phyloP scores from a whole-genome alignment of 2,797 vertebrate genomes.

The Myripristis jacobus region DNA sequence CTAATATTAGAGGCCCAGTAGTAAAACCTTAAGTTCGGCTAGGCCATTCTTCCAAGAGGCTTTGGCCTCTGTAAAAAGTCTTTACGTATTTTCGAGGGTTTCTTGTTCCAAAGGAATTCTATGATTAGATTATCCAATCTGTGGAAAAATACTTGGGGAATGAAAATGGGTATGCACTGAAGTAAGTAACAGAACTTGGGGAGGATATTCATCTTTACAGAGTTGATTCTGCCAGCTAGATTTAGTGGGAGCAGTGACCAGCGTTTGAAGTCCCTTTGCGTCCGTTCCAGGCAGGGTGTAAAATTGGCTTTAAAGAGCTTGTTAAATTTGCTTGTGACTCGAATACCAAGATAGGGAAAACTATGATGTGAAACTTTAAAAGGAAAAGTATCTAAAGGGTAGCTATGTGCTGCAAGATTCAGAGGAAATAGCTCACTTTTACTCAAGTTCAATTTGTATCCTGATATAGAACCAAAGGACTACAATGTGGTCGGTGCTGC shows the following conservation, averaged over 20 bases:
- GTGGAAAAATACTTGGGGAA: neutral
- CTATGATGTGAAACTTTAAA: neutral
- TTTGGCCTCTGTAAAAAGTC: neutral
- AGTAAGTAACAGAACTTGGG: neutral
- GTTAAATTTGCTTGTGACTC: no score
- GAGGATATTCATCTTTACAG: neutral
- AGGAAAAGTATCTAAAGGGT: slow-evolving; percentile 2
- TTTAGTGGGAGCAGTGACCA: slow-evolving; percentile 6
- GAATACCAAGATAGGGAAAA: neutral
- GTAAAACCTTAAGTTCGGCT: no score
- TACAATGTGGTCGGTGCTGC: no score
- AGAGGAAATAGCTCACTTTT: no score
- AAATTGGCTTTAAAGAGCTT: no score
- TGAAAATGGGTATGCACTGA: neutral
- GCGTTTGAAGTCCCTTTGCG: no score
- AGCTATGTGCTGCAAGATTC: neutral
- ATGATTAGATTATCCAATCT: neutral
- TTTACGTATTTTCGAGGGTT: neutral
- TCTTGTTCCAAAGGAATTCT: slow-evolving; percentile 27
- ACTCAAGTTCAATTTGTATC: slow-evolving; percentile 1
- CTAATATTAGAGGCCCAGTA: neutral
- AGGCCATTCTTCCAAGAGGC: neutral
- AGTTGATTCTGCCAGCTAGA: neutral
- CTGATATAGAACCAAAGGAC: slow-evolving; percentile 4
- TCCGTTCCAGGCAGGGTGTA: no score